Conservation (phyloP, 2,888 invertebrate genomes). For the Agonum fuliginosum region DNA sequence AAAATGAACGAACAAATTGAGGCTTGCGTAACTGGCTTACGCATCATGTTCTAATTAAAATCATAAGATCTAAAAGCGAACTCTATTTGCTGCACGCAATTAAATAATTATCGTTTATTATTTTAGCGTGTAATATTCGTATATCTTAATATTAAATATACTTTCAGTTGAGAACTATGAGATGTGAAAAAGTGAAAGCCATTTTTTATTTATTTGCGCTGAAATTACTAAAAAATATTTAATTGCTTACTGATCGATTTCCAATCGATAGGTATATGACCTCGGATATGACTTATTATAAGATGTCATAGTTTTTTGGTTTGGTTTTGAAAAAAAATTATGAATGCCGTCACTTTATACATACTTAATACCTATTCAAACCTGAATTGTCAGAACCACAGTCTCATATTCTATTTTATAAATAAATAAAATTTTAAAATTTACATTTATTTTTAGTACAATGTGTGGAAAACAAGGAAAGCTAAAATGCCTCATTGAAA, state of each 20-base stretch:
- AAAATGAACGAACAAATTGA: slow-evolving; percentile 29
- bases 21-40: slow-evolving; percentile 37
- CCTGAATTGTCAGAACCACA: no score
- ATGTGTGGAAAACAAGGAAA: no score
- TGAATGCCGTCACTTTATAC: no score
- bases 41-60: slow-evolving; percentile 43
- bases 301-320: no score
- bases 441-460: no score
- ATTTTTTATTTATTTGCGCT: slow-evolving; percentile 19
- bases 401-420: no score
- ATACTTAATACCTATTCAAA: no score
- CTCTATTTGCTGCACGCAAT: slow-evolving; percentile 43
- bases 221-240: neutral
- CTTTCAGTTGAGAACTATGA: neutral
- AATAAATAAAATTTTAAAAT: no score
- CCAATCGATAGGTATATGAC: slow-evolving; percentile 6
- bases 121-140: slow-evolving; percentile 31
- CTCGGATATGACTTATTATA: no score
- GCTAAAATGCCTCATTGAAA: no score
- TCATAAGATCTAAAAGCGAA: slow-evolving; percentile 34
- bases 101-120: slow-evolving; percentile 46
- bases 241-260: slow-evolving; percentile 1
- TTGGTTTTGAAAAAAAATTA: no score
- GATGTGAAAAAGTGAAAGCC: slow-evolving; percentile 35
- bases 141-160: slow-evolving; percentile 3